These are phyloP conservation scores for Palloptera scutellata DNA, from an alignment of 2,888 invertebrate genomes.

Conservation along the genomic window DNA sequence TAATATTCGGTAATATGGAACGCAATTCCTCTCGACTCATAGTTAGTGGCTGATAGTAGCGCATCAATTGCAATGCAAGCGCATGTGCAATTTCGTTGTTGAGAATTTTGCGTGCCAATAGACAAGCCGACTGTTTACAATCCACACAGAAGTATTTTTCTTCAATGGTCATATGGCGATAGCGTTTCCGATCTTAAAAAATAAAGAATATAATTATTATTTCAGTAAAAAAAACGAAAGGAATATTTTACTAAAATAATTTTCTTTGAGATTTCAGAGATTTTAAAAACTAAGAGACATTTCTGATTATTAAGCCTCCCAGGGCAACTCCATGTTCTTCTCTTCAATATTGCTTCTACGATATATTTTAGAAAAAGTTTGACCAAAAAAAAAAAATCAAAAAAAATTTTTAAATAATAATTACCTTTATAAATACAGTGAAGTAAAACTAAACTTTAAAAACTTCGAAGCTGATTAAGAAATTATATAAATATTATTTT, in stretches of 20 bases:
- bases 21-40: slow-evolving; percentile 59
- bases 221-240: background rate
- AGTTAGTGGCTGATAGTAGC: slow-evolving; percentile 60
- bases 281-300: background rate
- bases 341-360: too few relatives aligned
- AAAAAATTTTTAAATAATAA: too few relatives aligned
- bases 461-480: too few relatives aligned
- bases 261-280: background rate
- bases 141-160: slow-evolving; percentile 59
- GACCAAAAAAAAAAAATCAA: too few relatives aligned
- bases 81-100: slow-evolving; percentile 60
- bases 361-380: too few relatives aligned
- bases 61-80: slow-evolving; percentile 59
- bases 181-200: slow-evolving; percentile 56
- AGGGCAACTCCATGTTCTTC: too few relatives aligned
- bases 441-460: too few relatives aligned
- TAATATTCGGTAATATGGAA: slow-evolving; percentile 57
- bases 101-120: slow-evolving; percentile 61
- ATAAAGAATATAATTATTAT: background rate
- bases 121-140: slow-evolving; percentile 58
- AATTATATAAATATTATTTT: too few relatives aligned
- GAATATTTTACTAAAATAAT: background rate
- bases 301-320: too few relatives aligned
- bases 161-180: slow-evolving; percentile 54
- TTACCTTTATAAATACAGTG: too few relatives aligned